These are phyloP conservation scores for Calameuta idolon DNA, from an alignment of 2,888 invertebrate genomes.

Conservation along the genomic window DNA sequence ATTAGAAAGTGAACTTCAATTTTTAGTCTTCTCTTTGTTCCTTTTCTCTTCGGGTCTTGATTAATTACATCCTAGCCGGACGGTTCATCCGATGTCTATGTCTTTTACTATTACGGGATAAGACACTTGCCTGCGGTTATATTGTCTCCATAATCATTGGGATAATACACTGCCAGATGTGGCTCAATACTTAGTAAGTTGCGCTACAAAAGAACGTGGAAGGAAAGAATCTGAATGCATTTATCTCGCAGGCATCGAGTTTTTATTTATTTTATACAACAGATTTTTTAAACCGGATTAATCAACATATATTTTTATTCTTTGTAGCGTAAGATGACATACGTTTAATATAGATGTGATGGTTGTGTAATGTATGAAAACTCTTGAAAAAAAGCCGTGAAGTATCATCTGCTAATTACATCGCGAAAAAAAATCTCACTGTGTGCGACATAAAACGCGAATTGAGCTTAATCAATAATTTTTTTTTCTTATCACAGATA, in stretches of 20 bases:
- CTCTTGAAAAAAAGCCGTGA: not conserved
- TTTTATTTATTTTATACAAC: slow-evolving; percentile 35
- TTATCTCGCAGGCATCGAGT: slow-evolving; percentile 14
- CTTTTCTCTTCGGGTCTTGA: slow-evolving; percentile 5
- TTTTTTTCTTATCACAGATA: not conserved
- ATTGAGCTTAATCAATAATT: not conserved
- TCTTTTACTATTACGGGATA: not conserved
- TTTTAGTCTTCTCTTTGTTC: slow-evolving; percentile 19
- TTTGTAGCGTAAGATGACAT: slow-evolving; percentile 32
- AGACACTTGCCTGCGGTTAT: not conserved
- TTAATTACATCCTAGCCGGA: not conserved
- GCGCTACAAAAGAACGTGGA: slow-evolving; percentile 50
- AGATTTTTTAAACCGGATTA: slow-evolving; percentile 31
- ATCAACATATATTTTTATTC: slow-evolving; percentile 54
- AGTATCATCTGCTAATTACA: not conserved
- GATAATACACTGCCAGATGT: slow-evolving; percentile 59
- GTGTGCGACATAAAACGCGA: not conserved
- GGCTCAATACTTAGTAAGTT: slow-evolving; percentile 60
- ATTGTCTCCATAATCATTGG: slow-evolving; percentile 25
- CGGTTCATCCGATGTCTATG: not conserved
- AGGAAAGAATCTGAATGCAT: slow-evolving; percentile 42
- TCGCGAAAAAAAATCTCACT: not conserved
- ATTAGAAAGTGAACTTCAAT: slow-evolving; percentile 20
- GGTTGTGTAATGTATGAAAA: not conserved
- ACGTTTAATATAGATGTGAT: not conserved